phyloP scores from a whole-genome alignment of 92 coral and sea anemone genomes.

The Blastomussa wellsi region DNA sequence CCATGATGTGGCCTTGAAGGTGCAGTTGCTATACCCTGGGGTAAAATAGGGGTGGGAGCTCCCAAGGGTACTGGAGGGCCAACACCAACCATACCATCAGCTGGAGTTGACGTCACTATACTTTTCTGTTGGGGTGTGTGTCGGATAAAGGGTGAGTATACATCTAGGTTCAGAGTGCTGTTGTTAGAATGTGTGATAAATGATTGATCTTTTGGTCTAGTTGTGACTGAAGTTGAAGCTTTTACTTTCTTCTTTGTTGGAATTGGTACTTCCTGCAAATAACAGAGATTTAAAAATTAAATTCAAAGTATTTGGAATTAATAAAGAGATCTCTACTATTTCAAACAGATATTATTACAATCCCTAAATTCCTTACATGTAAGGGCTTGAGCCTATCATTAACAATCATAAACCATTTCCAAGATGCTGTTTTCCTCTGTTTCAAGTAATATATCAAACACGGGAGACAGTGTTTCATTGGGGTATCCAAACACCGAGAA shows the following conservation, averaged over 20 bases:
- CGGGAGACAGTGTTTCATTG: no score
- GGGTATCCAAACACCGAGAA: no score
- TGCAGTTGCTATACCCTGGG: slow-evolving; percentile 39
- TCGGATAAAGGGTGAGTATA: slow-evolving; percentile 52
- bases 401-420: no score
- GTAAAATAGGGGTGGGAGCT: slow-evolving; percentile 65
- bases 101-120: slow-evolving; percentile 72
- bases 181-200: slow-evolving; percentile 23
- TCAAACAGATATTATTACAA: no score
- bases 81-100: slow-evolving; percentile 57
- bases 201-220: slow-evolving; percentile 35
- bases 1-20: slow-evolving; percentile 8
- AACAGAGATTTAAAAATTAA: not conserved
- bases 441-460: no score
- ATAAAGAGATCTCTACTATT: no score
- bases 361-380: no score
- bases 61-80: slow-evolving; percentile 58
- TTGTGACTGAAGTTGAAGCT: slow-evolving; percentile 33
- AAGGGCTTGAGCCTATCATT: no score
- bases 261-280: slow-evolving; percentile 8
- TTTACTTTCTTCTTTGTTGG: slow-evolving; percentile 37
- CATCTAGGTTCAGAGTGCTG: slow-evolving; percentile 33
- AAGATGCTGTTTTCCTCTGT: no score
- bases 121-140: slow-evolving; percentile 44
- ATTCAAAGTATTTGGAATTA: no score